A percentile compares a stretch with the other conserved stretches of the same genome.
Evolutionary conservation across 2,113 vertebrate genomes (phyloP).

Genomic region (cattle (Bos taurus)): ARS-UCD2.0 NC_037331.1:67464501-67465000

Average conservation of each 20-base stretch:
- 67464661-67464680: background rate
- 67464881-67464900: background rate
- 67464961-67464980: background rate
- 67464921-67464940: background rate
- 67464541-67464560: background rate
- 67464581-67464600: background rate
- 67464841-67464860: background rate
- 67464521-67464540: background rate
- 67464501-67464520: background rate
- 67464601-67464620: background rate
- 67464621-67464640: background rate
- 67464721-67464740: conserved; percentile 33
- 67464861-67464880: background rate
- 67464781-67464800: background rate
- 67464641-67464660: background rate
- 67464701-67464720: conserved; percentile 21
- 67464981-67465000: background rate
- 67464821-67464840: background rate
- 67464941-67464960: background rate
- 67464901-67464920: background rate
- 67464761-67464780: background rate
- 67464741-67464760: background rate
- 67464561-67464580: background rate
- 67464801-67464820: background rate
- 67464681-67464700: background rate